Conservation (phyloP, 2,888 invertebrate species). For the Brachypalpus laphriformis region DNA sequence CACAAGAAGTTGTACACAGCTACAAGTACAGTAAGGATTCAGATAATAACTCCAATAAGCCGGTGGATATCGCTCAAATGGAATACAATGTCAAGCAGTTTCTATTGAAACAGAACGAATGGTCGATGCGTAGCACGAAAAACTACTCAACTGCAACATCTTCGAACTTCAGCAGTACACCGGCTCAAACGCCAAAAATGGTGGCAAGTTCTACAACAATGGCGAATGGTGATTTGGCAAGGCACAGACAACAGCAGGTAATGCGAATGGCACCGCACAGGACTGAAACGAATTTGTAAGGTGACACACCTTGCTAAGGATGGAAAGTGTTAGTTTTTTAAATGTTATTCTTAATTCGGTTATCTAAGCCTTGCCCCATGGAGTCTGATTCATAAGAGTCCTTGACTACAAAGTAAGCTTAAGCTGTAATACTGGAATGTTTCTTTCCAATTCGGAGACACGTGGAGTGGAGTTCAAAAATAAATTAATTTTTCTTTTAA, state of each 20-base stretch:
- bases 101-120: constrained; percentile 85
- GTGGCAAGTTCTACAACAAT: constrained; percentile 6
- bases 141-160: constrained; percentile 60
- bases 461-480: constrained; percentile 42
- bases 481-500: background rate
- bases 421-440: constrained; percentile 23
- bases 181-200: constrained; percentile 49
- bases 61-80: constrained; percentile 88
- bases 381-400: constrained; percentile 17
- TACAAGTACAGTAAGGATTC: constrained; percentile 81
- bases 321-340: constrained; percentile 11
- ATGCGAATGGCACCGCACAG: constrained; percentile 79
- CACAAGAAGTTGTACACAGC: constrained; percentile 80
- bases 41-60: constrained; percentile 80
- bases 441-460: background rate
- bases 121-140: constrained; percentile 80
- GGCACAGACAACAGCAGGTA: constrained; percentile 45
- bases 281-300: constrained; percentile 83
- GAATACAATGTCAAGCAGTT: constrained; percentile 91
- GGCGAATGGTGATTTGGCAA: constrained; percentile 54
- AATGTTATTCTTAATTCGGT: constrained; percentile 30
- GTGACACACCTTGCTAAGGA: background rate
- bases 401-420: constrained; percentile 45
- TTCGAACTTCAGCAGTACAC: constrained; percentile 63
- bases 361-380: constrained; percentile 40